Base-by-base conservation (phyloP, 2,797 vertebrate species). In the Macropodus opercularis region DNA sequence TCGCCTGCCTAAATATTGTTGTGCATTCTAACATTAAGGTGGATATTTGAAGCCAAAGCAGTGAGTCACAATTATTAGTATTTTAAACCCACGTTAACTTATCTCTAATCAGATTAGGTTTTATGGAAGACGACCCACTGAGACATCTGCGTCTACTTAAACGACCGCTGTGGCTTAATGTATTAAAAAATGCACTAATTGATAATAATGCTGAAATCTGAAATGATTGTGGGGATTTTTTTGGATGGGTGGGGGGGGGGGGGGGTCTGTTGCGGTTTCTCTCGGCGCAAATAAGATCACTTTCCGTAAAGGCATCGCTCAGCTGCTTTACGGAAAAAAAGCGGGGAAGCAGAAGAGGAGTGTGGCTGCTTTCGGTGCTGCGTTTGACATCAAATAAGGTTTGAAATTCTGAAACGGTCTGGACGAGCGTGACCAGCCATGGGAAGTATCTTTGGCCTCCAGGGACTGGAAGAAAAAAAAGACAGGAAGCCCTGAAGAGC, bases 341-440 rank as follows among this genome's bases (percentile, higher is more conserved):
- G 63, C 67, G 63, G 59, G 54, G 63, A 46, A 79, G 38, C 52
- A 65, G 51, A 62, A 79, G 59, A 52, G 64, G 64, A 34, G 56
- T 71, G 73, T 75, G 62, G 74, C 58, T 50, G 57, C 60, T 81
- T 69, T 76, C 65, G 50, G 74, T 38, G 68, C 72, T 71, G 72
- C 66, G 67, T 79, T 69, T 86, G 83, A 87, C 79, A 85, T 86
- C 69, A 84, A 88, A 89, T 86, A 80, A 89, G 87, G 84, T 84
- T 85, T 80, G 69, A 72, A n/a, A 68, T 84, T 85, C 76, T 77
- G 80, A 90, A 91, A 87, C 68, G 69, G 72, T 74, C 55, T 80
- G 80, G 84, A 63, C 80, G 85, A 86, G 85, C 79, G 63, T 90
- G 89, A 87, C 85, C 76, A 78, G 70, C 56, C 79, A 83, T 88